These are phyloP conservation scores for Psittacus erithacus DNA, from an alignment of 2,113 vertebrate genomes.

Conservation along the genomic window DNA sequence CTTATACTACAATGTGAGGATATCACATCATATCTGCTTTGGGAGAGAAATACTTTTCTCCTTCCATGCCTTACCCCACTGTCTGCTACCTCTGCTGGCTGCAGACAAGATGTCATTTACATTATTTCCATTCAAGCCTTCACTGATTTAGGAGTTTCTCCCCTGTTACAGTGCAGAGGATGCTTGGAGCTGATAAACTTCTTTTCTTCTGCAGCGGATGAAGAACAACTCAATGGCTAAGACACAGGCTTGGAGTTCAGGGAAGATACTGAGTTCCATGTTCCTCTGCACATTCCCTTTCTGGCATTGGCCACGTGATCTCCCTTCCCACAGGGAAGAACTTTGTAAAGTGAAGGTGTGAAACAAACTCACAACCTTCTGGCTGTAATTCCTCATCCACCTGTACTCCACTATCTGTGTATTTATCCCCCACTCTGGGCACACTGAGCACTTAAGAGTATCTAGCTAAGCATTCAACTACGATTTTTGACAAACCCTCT, in stretches of 20 bases:
- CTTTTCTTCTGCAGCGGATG: background rate
- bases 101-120: background rate
- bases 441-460: background rate
- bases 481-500: background rate
- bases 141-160: background rate
- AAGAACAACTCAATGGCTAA: background rate
- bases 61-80: background rate
- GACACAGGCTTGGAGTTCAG: background rate
- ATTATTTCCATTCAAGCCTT: background rate
- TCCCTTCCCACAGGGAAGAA: background rate
- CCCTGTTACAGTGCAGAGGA: background rate
- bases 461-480: accelerated
- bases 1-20: background rate
- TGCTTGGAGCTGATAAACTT: background rate
- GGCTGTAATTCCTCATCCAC: background rate
- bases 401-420: background rate
- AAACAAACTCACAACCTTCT: background rate
- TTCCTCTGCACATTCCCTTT: background rate
- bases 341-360: background rate
- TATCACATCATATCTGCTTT: background rate
- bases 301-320: background rate
- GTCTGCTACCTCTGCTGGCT: background rate
- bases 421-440: background rate
- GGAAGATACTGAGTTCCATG: background rate
- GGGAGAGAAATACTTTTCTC: background rate